Base-by-base conservation (phyloP, 1,140 invertebrate species). In the Hyposmocoma kahamanoa region DNA sequence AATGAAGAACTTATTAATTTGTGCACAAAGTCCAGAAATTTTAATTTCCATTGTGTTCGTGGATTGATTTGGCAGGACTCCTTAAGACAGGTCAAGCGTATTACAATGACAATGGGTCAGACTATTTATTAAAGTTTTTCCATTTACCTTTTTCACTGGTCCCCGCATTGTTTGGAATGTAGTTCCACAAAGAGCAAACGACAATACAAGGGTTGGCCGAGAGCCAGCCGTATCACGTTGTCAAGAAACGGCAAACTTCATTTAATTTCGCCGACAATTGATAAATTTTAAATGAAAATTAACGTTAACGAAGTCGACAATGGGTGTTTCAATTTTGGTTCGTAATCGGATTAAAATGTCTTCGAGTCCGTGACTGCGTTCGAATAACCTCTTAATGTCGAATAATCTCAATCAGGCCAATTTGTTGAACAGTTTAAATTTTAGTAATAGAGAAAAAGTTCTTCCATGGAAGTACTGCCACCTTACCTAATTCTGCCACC, bases 211-310 rank as follows among this genome's bases (percentile, higher is more conserved):
- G 39, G 11, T 54, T 64, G 67, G 67, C 59, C 9, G n/a, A 13
- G 18, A 43, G 64, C 67, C 67, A 71, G 50, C 51, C 42, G 42
- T 52, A 46, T 46, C 43, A 43, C 48, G 57, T 53, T 44, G 56
- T 62, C 53, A 68, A 64, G 59, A 66, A 59, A 67, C 54, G 52
- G 45, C 55, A 61, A 67, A 75, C 63, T 68, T 72, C 56, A 50
- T 68, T 67, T 62, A 71, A 70, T 67, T 67, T 59, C 39, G 44
- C 50, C 44, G 53, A 50, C 62, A 65, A 72, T 75, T 63, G 69
- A 67, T 65, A 66, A 71, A 72, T 65, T 71, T 62, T 61, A 59
- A 66, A 49, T 53, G 59, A 68, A 72, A 72, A 67, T 71, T 71
- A 71, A 65, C 50, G 59, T 64, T 70, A 64, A 68, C 69, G 57